These are phyloP conservation scores for Andrena praecox DNA, from an alignment of 2,888 invertebrate species.

Conservation along the genomic window DNA sequence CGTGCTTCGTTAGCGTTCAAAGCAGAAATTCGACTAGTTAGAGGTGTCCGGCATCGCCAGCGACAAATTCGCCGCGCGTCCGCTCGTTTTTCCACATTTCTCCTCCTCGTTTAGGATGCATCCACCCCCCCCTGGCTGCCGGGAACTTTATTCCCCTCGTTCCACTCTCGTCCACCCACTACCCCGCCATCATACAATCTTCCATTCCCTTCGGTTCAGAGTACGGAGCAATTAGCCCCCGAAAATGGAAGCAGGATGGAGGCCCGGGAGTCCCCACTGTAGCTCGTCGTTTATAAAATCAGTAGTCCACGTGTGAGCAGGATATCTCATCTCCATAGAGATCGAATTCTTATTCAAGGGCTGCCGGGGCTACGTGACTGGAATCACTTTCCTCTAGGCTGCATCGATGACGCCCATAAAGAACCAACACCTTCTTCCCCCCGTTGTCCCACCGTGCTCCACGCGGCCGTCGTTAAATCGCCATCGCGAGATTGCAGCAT, in stretches of 20 bases:
- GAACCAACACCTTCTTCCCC: slow-evolving; percentile 10
- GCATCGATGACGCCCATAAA: slow-evolving; percentile 55
- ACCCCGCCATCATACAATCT: too few species aligned
- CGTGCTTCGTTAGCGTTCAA: slow-evolving; percentile 34
- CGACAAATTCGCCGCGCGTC: slow-evolving; percentile 7
- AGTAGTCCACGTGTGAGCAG: slow-evolving; percentile 51
- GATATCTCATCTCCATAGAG: slow-evolving; percentile 65
- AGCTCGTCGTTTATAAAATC: slow-evolving; percentile 54
- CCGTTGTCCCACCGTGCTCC: neutral
- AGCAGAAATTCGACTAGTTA: slow-evolving; percentile 44
- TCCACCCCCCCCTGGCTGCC: neutral
- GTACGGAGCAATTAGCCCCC: neutral
- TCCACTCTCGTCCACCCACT: too few species aligned
- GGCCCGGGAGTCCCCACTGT: too few species aligned
- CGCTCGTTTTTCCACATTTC: neutral
- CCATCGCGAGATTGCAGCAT: slow-evolving; percentile 7
- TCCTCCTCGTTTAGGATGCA: neutral
- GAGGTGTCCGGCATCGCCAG: slow-evolving; percentile 14
- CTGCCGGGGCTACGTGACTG: slow-evolving; percentile 53
- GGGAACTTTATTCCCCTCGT: too few species aligned
- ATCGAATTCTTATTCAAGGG: slow-evolving; percentile 66
- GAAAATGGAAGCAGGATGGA: neutral
- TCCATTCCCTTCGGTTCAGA: neutral
- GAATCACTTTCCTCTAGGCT: slow-evolving; percentile 55
- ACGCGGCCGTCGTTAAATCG: slow-evolving; percentile 25